These are phyloP conservation scores for Cydia pomonella DNA, from an alignment of 1,140 invertebrate genomes.

Conservation along the genomic window DNA sequence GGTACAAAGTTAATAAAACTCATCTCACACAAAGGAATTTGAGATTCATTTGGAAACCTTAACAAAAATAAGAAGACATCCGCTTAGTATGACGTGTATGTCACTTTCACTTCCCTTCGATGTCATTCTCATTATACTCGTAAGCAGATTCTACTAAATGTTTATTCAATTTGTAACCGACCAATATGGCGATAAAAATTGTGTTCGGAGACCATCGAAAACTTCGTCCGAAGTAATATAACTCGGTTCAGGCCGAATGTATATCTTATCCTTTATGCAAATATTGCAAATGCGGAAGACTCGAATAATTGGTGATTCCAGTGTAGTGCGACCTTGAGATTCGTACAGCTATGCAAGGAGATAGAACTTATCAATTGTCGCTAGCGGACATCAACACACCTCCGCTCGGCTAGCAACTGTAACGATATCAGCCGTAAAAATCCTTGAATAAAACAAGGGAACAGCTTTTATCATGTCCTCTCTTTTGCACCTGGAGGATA, in stretches of 20 bases:
- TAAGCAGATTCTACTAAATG: too few species aligned
- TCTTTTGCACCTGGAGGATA: slow-evolving; percentile 3
- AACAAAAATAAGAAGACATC: too few species aligned
- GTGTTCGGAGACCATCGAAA: neutral
- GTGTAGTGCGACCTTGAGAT: neutral
- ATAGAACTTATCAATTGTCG: neutral
- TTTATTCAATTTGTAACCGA: slow-evolving; percentile 10
- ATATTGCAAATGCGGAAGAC: neutral
- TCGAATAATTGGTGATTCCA: neutral
- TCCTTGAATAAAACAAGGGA: neutral
- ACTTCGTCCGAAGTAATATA: neutral
- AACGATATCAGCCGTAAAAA: neutral
- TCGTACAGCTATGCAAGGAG: neutral
- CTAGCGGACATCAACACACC: slow-evolving; percentile 7
- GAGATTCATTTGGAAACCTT: too few species aligned
- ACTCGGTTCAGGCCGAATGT: neutral
- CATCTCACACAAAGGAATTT: too few species aligned
- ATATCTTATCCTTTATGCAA: neutral
- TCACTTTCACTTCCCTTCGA: too few species aligned
- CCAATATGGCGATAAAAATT: neutral
- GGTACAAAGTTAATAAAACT: too few species aligned
- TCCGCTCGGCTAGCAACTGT: neutral
- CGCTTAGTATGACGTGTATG: too few species aligned
- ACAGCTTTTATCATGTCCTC: neutral
- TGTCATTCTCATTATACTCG: too few species aligned